Conservation (phyloP, 2,888 invertebrate genomes). For the Netelia fuscicornis region DNA sequence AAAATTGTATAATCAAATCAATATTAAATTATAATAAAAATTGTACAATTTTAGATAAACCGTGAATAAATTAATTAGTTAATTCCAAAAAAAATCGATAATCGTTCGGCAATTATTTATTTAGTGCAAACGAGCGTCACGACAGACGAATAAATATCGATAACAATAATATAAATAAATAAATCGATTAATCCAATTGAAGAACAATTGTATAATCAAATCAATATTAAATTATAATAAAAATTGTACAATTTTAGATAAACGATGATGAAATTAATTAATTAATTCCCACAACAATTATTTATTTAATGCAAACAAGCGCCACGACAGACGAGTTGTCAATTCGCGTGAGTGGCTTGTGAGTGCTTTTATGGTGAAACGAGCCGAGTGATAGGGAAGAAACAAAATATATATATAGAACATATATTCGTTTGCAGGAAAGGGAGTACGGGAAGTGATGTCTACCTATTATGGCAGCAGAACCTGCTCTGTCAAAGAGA, state of each 20-base stretch:
- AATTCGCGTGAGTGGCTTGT: neutral
- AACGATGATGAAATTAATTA: neutral
- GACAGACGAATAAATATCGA: no score
- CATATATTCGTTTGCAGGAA: conserved; percentile 52
- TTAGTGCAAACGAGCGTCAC: no score
- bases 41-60: neutral
- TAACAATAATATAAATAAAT: neutral
- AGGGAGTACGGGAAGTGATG: conserved; percentile 72
- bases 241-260: neutral
- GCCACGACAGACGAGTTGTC: neutral
- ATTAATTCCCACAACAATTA: neutral
- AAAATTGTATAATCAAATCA: neutral
- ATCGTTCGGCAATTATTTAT: neutral
- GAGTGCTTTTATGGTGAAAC: conserved; percentile 33
- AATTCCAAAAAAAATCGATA: neutral
- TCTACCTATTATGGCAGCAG: conserved; percentile 84
- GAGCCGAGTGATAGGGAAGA: conserved; percentile 43
- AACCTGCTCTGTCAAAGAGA: conserved; percentile 79
- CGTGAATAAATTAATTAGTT: neutral
- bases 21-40: conserved; percentile 9
- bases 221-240: neutral
- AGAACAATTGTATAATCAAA: neutral
- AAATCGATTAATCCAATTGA: neutral
- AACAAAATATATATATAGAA: neutral
- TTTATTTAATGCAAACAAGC: neutral